Percentiles rank a stretch among this genome's conserved stretches.
phyloP scores from a whole-genome alignment of 2,113 vertebrate genomes.

The Corythoichthys intestinalis region DNA sequence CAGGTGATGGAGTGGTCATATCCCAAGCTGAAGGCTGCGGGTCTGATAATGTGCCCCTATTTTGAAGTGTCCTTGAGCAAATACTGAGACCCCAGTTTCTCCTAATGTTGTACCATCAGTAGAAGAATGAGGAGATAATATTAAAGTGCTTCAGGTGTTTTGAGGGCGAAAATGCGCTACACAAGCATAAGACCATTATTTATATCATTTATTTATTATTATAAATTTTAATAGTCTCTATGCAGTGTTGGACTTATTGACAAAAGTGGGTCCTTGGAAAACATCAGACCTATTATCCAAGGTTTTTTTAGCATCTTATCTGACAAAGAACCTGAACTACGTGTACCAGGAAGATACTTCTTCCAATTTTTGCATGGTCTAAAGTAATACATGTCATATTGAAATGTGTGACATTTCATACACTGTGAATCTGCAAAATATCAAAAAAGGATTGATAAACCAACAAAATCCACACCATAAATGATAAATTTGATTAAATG shows the following conservation, averaged over 20 bases:
- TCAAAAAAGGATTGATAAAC: slow-evolving; percentile 28
- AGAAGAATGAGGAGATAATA: not conserved
- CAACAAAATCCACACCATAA: slow-evolving; percentile 23
- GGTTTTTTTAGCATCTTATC: slow-evolving; percentile 38
- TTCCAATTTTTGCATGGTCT: slow-evolving; percentile 42
- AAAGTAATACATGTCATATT: slow-evolving; percentile 26
- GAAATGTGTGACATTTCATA: slow-evolving; percentile 20
- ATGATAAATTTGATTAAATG: slow-evolving; percentile 53
- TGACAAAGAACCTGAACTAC: slow-evolving; percentile 52
- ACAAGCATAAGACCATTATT: not conserved
- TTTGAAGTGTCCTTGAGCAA: not conserved
- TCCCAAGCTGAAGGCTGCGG: not conserved
- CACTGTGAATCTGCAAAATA: not conserved
- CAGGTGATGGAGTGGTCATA: not conserved
- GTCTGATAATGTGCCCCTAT: not conserved
- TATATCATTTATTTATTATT: not conserved
- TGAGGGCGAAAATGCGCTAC: not conserved
- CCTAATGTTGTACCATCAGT: not conserved
- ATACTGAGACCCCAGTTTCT: not conserved
- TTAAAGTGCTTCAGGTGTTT: not conserved
- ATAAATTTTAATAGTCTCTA: slow-evolving; percentile 37
- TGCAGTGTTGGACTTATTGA: slow-evolving; percentile 31
- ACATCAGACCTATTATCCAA: slow-evolving; percentile 40
- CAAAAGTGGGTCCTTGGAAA: slow-evolving; percentile 52
- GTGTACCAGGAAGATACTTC: slow-evolving; percentile 28